Base-by-base conservation (phyloP, 2,888 invertebrate genomes). In the Harpalus rubripes region DNA sequence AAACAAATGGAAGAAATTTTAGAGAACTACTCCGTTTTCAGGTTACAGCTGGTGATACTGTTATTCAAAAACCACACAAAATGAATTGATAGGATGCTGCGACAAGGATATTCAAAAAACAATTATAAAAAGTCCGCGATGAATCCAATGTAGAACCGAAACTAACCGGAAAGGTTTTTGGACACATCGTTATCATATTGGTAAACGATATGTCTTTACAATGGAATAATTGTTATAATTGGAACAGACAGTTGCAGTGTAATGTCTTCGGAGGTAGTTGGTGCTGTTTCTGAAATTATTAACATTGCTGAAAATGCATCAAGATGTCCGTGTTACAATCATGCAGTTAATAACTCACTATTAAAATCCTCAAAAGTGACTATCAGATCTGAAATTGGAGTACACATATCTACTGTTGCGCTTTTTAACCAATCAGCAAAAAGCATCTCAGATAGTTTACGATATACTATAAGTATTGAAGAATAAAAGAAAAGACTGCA, bases 171-270 rank as follows among this genome's bases (percentile, higher is more conserved):
- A 44, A 44, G 22, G 22, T 22, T 44, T 6, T 7, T 44, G 44
- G 22, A 84, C 81, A 83, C 86, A 88, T 87, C 85, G 87, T n/a
- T 87, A 86, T 78, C 59, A 85, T 39, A 87, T 87, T 86, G 63
- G 86, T 52, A 39, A 88, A 41, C 22, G 87, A 88, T 86, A 84
- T 88, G 76, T 56, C 72, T 22, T 84, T 85, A 22, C 22, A 22
- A 22, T 22, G 22, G 22, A 22, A 22, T 22, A 22, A 22, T 61
- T 76, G 76, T 76, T 4, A 56, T 88, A 41, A 87, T 88, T 68
- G 88, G 88, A 56, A 88, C 87, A 84, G 88, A 88, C 76, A 88
- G 87, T 84, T 89, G 88, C 86, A 87, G 88, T 16, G 88, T 88
- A 44, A 88, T 88, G 88, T 86, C 86, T 16, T 88, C 88, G 61